phyloP scores from a whole-genome alignment of 2,113 vertebrate genomes.

The Eurystomus gularis region DNA sequence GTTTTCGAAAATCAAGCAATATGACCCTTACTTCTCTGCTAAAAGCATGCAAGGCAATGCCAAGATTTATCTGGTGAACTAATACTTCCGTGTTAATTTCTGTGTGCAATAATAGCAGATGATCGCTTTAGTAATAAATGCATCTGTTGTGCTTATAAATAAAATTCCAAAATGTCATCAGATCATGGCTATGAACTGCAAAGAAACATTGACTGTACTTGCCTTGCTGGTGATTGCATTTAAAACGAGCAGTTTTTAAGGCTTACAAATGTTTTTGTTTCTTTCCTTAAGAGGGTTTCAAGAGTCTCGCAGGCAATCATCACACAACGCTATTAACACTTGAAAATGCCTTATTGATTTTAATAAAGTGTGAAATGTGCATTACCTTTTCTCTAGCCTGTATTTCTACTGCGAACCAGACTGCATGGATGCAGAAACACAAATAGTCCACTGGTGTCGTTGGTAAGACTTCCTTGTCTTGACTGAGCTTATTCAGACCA shows the following conservation, averaged over 20 bases:
- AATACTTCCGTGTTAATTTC: not conserved
- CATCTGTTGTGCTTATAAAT: not conserved
- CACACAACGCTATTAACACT: not conserved
- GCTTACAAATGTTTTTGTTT: not conserved
- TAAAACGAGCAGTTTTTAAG: not conserved
- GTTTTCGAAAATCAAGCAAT: not conserved
- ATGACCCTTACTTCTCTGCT: not conserved
- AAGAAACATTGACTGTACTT: not conserved
- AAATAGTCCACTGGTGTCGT: rapidly evolving
- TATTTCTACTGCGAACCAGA: not conserved
- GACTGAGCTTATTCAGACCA: not conserved
- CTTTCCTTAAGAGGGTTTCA: not conserved
- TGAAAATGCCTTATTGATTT: not conserved
- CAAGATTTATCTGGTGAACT: not conserved
- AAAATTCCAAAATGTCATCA: not conserved
- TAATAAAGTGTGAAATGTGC: not conserved
- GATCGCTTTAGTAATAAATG: not conserved
- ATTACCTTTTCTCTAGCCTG: not conserved
- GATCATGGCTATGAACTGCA: not conserved
- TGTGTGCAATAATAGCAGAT: not conserved
- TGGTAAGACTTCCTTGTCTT: not conserved
- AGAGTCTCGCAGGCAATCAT: not conserved
- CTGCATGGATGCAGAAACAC: not conserved
- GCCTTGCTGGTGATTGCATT: not conserved
- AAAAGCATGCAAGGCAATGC: not conserved